Evolutionary conservation across 2,113 vertebrate genomes (phyloP).

Genomic region (Toxotes chatareus): DNA sequence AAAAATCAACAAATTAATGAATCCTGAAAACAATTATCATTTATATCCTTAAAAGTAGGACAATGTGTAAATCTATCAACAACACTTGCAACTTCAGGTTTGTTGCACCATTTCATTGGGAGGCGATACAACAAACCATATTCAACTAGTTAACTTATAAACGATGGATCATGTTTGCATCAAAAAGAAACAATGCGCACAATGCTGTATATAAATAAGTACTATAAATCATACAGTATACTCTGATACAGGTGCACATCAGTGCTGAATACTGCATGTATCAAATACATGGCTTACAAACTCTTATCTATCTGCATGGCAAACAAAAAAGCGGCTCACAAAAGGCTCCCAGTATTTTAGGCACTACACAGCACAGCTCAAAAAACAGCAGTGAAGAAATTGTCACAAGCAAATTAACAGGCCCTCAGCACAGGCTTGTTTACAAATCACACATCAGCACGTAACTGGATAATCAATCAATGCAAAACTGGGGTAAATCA

Average conservation of each 20-base stretch:
- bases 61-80: no score
- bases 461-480: background rate
- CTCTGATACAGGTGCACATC: background rate
- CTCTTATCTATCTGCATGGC: background rate
- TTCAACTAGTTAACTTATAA: no score
- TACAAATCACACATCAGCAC: background rate
- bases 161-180: no score
- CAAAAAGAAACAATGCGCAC: background rate
- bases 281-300: background rate
- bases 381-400: background rate
- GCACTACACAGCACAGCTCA: background rate
- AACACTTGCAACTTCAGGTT: no score
- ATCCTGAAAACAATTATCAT: no score
- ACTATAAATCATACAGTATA: background rate
- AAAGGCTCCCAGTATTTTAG: background rate
- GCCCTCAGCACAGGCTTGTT: background rate
- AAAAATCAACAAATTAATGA: no score
- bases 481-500: no score
- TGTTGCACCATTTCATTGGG: no score
- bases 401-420: background rate
- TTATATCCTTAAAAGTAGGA: no score
- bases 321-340: background rate
- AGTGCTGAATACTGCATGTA: background rate
- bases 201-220: background rate
- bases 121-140: no score